Evolutionary conservation across 2,888 invertebrate genomes (phyloP), one percentile per base, ranked within the genome.

Genomic region (Ferrisia virgata): DNA sequence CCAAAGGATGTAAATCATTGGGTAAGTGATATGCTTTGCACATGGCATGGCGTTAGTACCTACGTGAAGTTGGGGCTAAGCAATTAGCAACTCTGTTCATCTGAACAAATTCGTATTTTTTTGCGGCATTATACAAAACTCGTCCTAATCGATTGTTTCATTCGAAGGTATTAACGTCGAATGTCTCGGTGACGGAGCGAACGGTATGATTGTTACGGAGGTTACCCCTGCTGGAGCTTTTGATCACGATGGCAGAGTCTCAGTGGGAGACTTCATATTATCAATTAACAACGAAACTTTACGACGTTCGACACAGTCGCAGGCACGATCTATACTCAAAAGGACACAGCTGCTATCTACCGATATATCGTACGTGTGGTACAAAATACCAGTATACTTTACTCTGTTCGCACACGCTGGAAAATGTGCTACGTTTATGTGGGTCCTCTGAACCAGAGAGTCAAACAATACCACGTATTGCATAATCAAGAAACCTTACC

Each of bases 251-350:
- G 91, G 91, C 13, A 89, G 91, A 79, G 88, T 92, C 80, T 89
- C 89, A 85, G 89, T 89, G 4, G 92, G 92, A 1, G 92, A 92
- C 87, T 90, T 90, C 87, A 88, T 92, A 86, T 89, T 91, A 22
- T 89, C 90, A 69, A 89, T 92, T 85, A 92, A 92, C 88, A 90
- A 91, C 87, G 92, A 92, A 88, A 90, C 89, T 85, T 88, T 92
- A 87, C 88, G 91, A 39, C 89, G 90, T 85, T 90, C 91, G 28
- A 91, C 91, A 25, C 91, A 90, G 86, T 89, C 91, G 6, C 91
- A 92, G 88, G 91, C 91, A 0, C 87, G 91, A 85, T 91, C 91
- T 72, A 91, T 92, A 83, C 88, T 92, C 69, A 88, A 91, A 80
- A 88, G 92, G 81, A 90, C 91, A 22, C 91, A 91, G 86, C 89